Conservation (phyloP, 2,113 vertebrate genomes). For the Aplodontia rufa region DNA sequence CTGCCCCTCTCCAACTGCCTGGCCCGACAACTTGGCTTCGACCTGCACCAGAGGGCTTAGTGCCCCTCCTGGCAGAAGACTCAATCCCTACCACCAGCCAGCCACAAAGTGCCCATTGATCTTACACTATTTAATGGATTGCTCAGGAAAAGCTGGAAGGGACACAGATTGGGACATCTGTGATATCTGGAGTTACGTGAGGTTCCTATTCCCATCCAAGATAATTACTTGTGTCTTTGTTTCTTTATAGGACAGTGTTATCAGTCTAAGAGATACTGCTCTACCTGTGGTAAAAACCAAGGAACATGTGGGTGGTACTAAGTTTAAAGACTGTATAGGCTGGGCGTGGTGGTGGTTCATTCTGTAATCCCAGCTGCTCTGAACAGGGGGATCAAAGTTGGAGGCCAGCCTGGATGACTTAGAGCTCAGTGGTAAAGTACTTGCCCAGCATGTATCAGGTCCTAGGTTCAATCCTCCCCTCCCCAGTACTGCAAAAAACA, state of each 20-base stretch:
- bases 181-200: neutral
- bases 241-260: neutral
- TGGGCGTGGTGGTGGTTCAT: neutral
- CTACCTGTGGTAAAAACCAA: neutral
- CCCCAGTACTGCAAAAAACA: neutral
- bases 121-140: neutral
- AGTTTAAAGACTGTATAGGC: neutral
- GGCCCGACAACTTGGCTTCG: neutral
- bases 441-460: neutral
- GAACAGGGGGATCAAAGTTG: neutral
- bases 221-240: neutral
- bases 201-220: neutral
- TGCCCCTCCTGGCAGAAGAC: neutral
- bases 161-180: neutral
- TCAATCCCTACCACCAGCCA: neutral
- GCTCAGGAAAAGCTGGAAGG: neutral
- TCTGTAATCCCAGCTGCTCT: neutral
- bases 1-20: neutral
- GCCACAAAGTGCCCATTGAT: neutral
- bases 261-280: neutral
- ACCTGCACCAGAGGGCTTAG: neutral
- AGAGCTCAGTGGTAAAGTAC: neutral
- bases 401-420: no score
- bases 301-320: neutral
- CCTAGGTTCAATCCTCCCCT: neutral